A percentile compares a stretch with the other conserved stretches of the same genome.
Evolutionary conservation across 2,888 invertebrate species (phyloP).

Genomic region (Marasmarcha lunaedactyla): DNA sequence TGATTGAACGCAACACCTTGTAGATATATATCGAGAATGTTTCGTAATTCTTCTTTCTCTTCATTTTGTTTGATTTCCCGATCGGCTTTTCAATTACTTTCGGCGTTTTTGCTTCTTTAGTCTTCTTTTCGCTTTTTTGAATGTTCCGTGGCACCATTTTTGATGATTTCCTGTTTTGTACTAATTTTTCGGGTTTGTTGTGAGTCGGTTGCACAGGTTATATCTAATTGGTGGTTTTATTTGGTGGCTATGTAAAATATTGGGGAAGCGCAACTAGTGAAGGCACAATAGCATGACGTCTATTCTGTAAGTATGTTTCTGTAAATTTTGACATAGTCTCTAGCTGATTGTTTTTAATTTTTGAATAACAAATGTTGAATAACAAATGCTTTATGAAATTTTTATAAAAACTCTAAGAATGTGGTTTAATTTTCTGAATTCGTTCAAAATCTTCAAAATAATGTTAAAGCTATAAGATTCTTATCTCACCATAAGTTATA

Average conservation of each 20-base stretch:
- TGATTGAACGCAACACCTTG: slow-evolving; percentile 71
- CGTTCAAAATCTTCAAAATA: too few relatives aligned
- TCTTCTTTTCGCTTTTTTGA: slow-evolving; percentile 37
- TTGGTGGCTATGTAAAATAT: not conserved
- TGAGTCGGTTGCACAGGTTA: not conserved
- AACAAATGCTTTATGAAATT: too few relatives aligned
- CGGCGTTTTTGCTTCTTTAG: slow-evolving; percentile 33
- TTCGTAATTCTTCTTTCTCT: slow-evolving; percentile 54
- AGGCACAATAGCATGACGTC: too few relatives aligned
- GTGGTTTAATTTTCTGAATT: too few relatives aligned
- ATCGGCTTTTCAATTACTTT: slow-evolving; percentile 42
- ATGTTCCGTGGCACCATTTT: slow-evolving; percentile 44
- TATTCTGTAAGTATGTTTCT: too few relatives aligned
- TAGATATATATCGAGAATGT: slow-evolving; percentile 73
- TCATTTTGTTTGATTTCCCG: slow-evolving; percentile 50
- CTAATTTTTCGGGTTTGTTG: not conserved
- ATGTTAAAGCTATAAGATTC: too few relatives aligned
- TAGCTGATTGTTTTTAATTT: too few relatives aligned
- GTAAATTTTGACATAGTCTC: too few relatives aligned
- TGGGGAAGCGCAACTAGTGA: not conserved
- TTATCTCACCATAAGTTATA: too few relatives aligned
- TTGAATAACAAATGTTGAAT: too few relatives aligned
- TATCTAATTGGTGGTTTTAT: not conserved
- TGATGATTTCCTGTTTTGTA: not conserved
- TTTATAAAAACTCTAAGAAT: too few relatives aligned